Base-by-base conservation (phyloP, 2,797 vertebrate species). In the Tangara arthus region DNA sequence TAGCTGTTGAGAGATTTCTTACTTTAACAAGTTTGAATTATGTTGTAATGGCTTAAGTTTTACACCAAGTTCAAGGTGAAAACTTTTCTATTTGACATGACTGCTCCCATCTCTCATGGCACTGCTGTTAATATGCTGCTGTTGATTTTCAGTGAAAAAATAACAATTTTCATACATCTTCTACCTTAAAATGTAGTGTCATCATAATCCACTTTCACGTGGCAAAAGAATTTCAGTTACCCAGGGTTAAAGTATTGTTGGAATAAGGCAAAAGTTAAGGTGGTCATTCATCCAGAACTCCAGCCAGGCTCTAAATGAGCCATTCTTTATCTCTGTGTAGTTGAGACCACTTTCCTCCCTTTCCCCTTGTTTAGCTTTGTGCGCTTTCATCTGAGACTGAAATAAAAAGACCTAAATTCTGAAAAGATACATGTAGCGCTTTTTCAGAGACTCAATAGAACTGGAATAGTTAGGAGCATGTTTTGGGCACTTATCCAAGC, bases 401-500 rank as follows among this genome's bases (percentile, higher is more conserved):
- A 95, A 93, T 86, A 78, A 93, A 93, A 94, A 85, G 52, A 50
- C 34, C 41, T 34, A 73, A 94, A 87, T 90, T 95, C 93, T 84
- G 63, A 82, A 70, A 76, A 93, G 82, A 77, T 79, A 83, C 20
- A 39, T 79, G 50, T 55, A 86, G 66, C 0, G 0, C 56, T 72
- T 83, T 91, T 82, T 94, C 63, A 56, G 87, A 70, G 37, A 18
- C 24, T 88, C 47, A 35, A 4, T 72, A 82, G 85, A 73, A 86
- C n/a, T 37, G 34, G 27, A 79, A 57, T 87, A 94, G 87, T 86
- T 86, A 75, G 50, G 65, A 88, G 21, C 57, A 6, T 80, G 46
- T 90, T 92, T 94, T 61, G 87, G 79, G 89, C 76, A 52, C 71
- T 94, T 96, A 87, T 89, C 92, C 92, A 95, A 86, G 65, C 70